A percentile compares a stretch with the other conserved stretches of the same genome.
These are phyloP conservation scores for Archaeoteleia sp. DNA, from an alignment of 2,888 invertebrate genomes.

Conservation along the genomic window DNA sequence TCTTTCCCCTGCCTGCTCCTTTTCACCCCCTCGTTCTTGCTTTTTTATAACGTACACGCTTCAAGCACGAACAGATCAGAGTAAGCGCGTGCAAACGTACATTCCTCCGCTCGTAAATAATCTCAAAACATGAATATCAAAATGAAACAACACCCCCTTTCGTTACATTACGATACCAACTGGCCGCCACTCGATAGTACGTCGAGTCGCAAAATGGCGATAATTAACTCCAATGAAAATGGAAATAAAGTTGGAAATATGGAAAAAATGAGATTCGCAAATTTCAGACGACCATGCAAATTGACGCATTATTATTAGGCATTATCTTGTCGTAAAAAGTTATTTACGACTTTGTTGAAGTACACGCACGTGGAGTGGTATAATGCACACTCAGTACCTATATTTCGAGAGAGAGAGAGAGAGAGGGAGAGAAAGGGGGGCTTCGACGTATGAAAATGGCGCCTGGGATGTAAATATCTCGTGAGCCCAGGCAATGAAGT, in stretches of 20 bases:
- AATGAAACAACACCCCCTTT: constrained; percentile 25
- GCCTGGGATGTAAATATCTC: constrained; percentile 60
- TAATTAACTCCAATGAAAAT: too few relatives aligned
- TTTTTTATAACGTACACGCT: constrained; percentile 63
- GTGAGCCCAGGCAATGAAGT: constrained; percentile 58
- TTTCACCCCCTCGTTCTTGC: constrained; percentile 21
- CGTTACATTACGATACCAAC: constrained; percentile 14
- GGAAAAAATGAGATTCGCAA: too few relatives aligned
- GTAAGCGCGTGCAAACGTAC: constrained; percentile 65
- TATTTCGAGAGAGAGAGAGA: too few relatives aligned
- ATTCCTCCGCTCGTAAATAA: constrained; percentile 68
- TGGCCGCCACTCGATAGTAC: constrained; percentile 5
- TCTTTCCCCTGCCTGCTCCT: constrained; percentile 18
- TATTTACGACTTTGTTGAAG: too few relatives aligned
- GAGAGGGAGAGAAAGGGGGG: too few relatives aligned
- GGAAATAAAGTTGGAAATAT: too few relatives aligned
- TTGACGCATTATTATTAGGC: too few relatives aligned
- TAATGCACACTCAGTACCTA: neutral
- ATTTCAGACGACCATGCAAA: too few relatives aligned
- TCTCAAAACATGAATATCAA: constrained; percentile 67
- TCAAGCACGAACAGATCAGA: constrained; percentile 63
- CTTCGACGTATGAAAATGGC: constrained; percentile 37
- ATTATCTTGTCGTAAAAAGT: too few relatives aligned
- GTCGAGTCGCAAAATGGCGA: neutral
- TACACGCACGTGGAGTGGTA: constrained; percentile 8